Conservation (phyloP, 2,888 invertebrate genomes). For the Sclerodermus sp. region DNA sequence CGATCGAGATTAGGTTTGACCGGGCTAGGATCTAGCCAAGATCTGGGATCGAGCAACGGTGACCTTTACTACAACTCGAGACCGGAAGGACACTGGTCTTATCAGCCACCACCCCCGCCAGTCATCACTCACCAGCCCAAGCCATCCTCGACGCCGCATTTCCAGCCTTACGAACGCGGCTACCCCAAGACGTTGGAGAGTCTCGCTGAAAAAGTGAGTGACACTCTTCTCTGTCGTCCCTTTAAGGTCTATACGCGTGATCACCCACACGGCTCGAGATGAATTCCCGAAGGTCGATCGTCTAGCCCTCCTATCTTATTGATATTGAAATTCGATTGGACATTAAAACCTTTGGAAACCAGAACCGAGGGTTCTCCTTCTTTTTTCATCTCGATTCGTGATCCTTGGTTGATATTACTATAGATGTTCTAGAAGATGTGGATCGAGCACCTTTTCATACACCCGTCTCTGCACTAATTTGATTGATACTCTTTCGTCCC, state of each 20-base stretch:
- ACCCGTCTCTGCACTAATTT: constrained; percentile 53
- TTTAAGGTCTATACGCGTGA: too few relatives aligned
- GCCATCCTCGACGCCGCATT: constrained; percentile 72
- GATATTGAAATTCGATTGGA: too few relatives aligned
- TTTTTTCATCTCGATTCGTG: too few relatives aligned
- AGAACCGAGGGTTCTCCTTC: too few relatives aligned
- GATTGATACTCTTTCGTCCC: constrained; percentile 46
- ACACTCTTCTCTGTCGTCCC: too few relatives aligned
- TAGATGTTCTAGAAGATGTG: constrained; percentile 57
- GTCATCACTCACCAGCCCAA: constrained; percentile 92
- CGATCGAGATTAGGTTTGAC: constrained; percentile 75
- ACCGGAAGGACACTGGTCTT: constrained; percentile 61
- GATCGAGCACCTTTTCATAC: constrained; percentile 52
- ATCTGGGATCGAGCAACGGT: constrained; percentile 61
- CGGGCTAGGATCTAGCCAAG: constrained; percentile 57
- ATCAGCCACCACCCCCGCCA: constrained; percentile 80
- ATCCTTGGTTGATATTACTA: too few relatives aligned
- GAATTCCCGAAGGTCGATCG: too few relatives aligned
- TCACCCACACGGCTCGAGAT: too few relatives aligned
- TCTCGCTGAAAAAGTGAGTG: constrained; percentile 78
- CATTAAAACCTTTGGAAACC: too few relatives aligned
- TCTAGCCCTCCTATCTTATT: too few relatives aligned
- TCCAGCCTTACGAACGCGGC: constrained; percentile 84
- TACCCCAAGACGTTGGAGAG: constrained; percentile 89
- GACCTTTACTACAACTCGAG: constrained; percentile 83